phyloP scores from a whole-genome alignment of 2,113 vertebrate species.

The Dicerorhinus sumatrensis region DNA sequence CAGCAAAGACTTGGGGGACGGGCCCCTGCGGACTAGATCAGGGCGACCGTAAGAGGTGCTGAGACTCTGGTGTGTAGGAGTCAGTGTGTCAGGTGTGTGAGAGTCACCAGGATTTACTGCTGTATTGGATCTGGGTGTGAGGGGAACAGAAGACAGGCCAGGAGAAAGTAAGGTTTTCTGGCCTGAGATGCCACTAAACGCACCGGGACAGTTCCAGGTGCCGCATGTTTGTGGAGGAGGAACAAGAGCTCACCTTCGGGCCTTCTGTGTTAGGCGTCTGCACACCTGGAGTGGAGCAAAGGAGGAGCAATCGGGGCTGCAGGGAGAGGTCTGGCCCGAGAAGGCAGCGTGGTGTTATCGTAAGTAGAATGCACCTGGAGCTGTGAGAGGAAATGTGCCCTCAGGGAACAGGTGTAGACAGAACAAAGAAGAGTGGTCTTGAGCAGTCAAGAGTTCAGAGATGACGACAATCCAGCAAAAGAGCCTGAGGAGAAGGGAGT shows the following conservation, averaged over 20 bases:
- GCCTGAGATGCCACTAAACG: not conserved
- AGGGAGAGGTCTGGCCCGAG: not conserved
- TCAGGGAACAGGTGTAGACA: not conserved
- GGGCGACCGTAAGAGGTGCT: not conserved
- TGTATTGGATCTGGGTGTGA: not conserved
- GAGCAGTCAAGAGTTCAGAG: not conserved
- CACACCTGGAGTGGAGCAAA: too few species aligned
- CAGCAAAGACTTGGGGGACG: too few species aligned
- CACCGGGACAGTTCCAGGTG: accelerated
- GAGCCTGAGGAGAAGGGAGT: too few species aligned
- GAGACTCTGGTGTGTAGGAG: too few species aligned
- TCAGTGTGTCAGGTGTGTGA: not conserved
- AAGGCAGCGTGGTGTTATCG: too few species aligned
- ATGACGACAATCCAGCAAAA: not conserved
- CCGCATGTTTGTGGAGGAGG: not conserved
- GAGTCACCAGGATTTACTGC: not conserved
- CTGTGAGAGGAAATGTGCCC: not conserved
- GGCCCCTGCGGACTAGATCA: not conserved
- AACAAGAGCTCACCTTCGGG: too few species aligned
- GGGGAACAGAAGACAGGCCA: not conserved
- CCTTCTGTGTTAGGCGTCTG: too few species aligned
- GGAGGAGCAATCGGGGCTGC: accelerated
- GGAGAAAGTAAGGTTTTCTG: not conserved
- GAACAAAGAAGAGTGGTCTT: not conserved
- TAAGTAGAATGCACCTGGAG: not conserved